Percentiles rank a stretch among this genome's conserved stretches.
Conservation (phyloP, 1,140 invertebrate species). For the Caenorhabditis briggsae region DNA sequence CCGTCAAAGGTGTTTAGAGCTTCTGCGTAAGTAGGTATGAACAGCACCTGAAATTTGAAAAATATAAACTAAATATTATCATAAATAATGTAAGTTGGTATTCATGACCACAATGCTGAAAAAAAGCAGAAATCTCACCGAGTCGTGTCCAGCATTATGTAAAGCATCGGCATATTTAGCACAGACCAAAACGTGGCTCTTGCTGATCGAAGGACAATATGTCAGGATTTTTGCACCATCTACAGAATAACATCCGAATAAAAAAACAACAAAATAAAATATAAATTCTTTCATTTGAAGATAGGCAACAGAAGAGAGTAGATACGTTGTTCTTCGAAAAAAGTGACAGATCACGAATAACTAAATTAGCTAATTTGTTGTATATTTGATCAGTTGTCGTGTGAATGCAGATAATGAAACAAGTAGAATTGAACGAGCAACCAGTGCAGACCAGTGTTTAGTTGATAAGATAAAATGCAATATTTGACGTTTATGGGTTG, state of each 20-base stretch:
- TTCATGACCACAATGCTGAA: not conserved
- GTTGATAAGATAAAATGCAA: no score
- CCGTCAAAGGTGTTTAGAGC: not conserved
- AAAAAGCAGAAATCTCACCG: not conserved
- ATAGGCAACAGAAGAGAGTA: not conserved
- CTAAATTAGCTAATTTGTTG: no score
- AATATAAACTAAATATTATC: no score
- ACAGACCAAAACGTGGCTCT: constrained; percentile 33
- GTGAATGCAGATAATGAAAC: no score
- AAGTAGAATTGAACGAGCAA: no score
- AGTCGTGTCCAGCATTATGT: constrained; percentile 8
- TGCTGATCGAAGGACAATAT: constrained; percentile 35
- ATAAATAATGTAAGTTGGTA: no score
- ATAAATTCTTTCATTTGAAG: not conserved
- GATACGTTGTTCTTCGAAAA: not conserved
- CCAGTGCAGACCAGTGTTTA: no score
- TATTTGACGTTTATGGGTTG: no score
- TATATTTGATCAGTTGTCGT: no score
- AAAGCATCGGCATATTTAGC: constrained; percentile 29
- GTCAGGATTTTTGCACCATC: constrained; percentile 28
- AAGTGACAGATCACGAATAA: not conserved
- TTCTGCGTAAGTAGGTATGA: not conserved
- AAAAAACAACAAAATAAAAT: not conserved
- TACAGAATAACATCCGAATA: not conserved
- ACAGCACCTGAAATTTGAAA: not conserved